Evolutionary conservation across 2,797 vertebrate species (phyloP).

Genomic region (Aphelocoma californica): DNA sequence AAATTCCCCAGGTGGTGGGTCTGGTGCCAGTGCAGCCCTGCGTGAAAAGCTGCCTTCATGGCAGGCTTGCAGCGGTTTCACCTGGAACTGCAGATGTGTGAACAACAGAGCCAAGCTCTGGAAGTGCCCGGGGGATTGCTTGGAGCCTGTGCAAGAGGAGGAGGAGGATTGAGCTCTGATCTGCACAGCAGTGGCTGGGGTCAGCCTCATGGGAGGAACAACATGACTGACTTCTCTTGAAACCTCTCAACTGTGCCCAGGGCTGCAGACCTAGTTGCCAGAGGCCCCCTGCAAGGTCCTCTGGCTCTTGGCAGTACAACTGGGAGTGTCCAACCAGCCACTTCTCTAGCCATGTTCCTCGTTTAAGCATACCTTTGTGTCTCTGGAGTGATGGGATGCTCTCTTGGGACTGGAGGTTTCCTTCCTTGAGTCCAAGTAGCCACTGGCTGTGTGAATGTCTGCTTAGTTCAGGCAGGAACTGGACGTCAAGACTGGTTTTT

Average conservation of each 20-base stretch:
- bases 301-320: accelerated
- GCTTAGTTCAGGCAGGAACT: not conserved
- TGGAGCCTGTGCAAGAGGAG: not conserved
- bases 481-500: not conserved
- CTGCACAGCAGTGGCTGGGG: not conserved
- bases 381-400: not conserved
- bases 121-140: not conserved
- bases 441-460: not conserved
- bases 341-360: not conserved
- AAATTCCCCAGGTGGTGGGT: not conserved
- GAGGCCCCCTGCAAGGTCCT: not conserved
- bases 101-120: conserved; percentile 7
- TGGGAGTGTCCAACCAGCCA: not conserved
- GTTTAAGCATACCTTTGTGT: not conserved
- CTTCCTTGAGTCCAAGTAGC: not conserved
- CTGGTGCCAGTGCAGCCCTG: not conserved
- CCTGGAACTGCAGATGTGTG: conserved; percentile 45
- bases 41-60: not conserved
- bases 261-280: not conserved
- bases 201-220: not conserved
- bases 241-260: not conserved
- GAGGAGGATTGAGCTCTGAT: not conserved
- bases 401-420: not conserved
- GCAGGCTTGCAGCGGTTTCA: not conserved
- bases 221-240: not conserved